Percentiles rank a stretch among this genome's conserved stretches.
Evolutionary conservation across 2,888 invertebrate genomes (phyloP).

Genomic region (Luperina testacea): DNA sequence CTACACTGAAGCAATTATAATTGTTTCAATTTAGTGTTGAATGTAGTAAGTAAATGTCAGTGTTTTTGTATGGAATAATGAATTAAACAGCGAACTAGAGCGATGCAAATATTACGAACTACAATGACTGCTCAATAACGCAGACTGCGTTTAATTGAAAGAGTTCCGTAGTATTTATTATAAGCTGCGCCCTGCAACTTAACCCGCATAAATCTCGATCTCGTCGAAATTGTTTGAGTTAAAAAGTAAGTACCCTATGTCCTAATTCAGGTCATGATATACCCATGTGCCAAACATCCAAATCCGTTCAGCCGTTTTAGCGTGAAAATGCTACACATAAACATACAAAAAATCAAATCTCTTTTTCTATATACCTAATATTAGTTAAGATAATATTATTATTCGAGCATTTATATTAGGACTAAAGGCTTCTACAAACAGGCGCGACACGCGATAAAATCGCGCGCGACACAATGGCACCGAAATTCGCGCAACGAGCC

Average conservation of each 20-base stretch:
- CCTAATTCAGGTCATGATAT: background rate
- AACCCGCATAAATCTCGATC: background rate
- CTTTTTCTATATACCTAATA: background rate
- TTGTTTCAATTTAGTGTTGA: slow-evolving; percentile 40
- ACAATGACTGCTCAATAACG: slow-evolving; percentile 58
- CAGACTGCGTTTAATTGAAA: background rate
- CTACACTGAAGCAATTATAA: slow-evolving; percentile 27
- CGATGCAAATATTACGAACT: slow-evolving; percentile 61
- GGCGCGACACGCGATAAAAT: too few species aligned
- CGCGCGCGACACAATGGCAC: too few species aligned
- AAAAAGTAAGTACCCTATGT: background rate
- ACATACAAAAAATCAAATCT: background rate
- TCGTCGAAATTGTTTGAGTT: background rate
- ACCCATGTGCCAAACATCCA: background rate
- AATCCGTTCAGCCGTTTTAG: background rate
- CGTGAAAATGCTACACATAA: background rate
- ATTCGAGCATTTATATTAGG: background rate
- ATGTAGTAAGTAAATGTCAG: slow-evolving; percentile 52
- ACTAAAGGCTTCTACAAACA: background rate
- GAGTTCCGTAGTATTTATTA: slow-evolving; percentile 53
- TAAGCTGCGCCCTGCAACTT: background rate
- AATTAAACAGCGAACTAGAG: slow-evolving; percentile 66
- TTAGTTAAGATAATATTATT: background rate
- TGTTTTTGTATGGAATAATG: slow-evolving; percentile 49
- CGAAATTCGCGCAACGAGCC: too few species aligned